These are phyloP conservation scores for Helicoverpa assulta DNA, from an alignment of 2,888 invertebrate genomes.

Conservation along the genomic window DNA sequence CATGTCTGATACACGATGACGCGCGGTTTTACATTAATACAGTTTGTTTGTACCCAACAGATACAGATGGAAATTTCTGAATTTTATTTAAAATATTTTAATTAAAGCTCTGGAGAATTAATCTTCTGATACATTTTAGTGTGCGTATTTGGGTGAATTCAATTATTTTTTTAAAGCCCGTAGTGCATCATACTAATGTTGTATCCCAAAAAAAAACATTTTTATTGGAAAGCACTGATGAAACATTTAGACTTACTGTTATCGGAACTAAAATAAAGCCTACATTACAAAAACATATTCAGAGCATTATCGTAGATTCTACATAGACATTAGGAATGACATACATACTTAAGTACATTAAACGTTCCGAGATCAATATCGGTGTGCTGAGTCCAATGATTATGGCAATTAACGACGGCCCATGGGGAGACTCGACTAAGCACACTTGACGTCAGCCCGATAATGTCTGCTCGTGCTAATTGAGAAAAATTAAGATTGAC, in stretches of 20 bases:
- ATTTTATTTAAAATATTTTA: conserved; percentile 6
- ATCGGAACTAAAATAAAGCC: background rate
- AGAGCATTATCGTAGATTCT: background rate
- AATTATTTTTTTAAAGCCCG: background rate
- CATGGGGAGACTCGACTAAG: conserved; percentile 28
- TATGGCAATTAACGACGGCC: conserved; percentile 35
- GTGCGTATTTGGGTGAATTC: background rate
- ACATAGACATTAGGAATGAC: background rate
- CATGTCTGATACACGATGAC: conserved; percentile 49
- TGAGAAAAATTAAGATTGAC: conserved; percentile 47
- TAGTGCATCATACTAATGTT: too few relatives aligned
- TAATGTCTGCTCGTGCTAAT: conserved; percentile 34
- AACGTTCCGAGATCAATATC: conserved; percentile 31
- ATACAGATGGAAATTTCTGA: background rate
- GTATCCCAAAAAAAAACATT: background rate
- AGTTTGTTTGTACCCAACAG: conserved; percentile 14
- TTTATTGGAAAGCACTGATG: background rate
- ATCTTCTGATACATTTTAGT: background rate
- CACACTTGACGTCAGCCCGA: conserved; percentile 11
- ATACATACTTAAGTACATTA: conserved; percentile 2
- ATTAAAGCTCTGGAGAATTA: background rate
- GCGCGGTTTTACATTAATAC: conserved; percentile 52
- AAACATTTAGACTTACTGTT: background rate
- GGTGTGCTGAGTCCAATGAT: conserved; percentile 36
- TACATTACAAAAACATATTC: background rate